These are phyloP conservation scores for Trichogramma dendrolimi DNA, from an alignment of 2,888 invertebrate genomes.

Conservation along the genomic window DNA sequence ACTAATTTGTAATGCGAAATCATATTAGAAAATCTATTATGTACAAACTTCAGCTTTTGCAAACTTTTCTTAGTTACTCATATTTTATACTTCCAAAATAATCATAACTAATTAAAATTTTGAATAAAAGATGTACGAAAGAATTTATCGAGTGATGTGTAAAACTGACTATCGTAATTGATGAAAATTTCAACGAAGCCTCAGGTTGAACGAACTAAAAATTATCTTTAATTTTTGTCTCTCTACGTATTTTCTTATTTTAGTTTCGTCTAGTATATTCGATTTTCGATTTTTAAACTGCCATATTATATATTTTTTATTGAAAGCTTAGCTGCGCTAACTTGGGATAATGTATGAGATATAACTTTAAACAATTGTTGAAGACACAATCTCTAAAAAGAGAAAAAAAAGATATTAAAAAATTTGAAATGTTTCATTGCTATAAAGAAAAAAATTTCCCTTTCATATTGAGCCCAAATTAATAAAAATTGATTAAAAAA, in stretches of 20 bases:
- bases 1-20: slow-evolving; percentile 17
- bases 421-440: slow-evolving; percentile 18
- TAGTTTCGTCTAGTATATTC: background rate
- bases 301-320: slow-evolving; percentile 41
- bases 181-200: no score
- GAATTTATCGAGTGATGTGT: no score
- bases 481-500: slow-evolving; percentile 23
- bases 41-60: slow-evolving; percentile 11
- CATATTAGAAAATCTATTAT: slow-evolving; percentile 5
- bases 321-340: slow-evolving; percentile 43
- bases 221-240: no score
- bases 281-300: slow-evolving; percentile 38
- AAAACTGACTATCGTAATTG: no score
- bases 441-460: slow-evolving; percentile 35
- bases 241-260: no score
- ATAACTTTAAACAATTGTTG: slow-evolving; percentile 50
- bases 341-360: slow-evolving; percentile 48
- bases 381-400: slow-evolving; percentile 35
- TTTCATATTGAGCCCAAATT: slow-evolving; percentile 37
- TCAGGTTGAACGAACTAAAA: no score
- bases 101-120: no score
- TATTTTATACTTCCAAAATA: background rate
- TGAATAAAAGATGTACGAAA: no score
- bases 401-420: slow-evolving; percentile 24
- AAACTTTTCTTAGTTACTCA: slow-evolving; percentile 17